Percentiles rank a stretch among this genome's conserved stretches.
These are phyloP conservation scores for Lysandra coridon DNA, from an alignment of 2,888 invertebrate genomes.

Conservation along the genomic window DNA sequence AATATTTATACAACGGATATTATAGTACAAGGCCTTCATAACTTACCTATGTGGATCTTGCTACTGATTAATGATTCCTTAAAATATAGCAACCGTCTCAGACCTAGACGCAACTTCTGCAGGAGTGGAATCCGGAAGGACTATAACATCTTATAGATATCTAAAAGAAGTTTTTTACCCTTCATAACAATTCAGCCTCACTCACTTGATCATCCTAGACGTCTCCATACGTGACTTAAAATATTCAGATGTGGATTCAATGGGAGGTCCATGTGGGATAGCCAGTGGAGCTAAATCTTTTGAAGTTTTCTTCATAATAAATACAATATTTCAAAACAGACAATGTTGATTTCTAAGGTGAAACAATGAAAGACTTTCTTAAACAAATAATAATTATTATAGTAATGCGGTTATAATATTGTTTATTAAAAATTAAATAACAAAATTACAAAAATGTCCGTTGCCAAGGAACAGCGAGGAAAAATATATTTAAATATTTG, in stretches of 20 bases:
- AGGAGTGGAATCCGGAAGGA: too few relatives aligned
- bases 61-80: neutral
- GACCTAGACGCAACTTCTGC: neutral
- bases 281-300: constrained; percentile 74
- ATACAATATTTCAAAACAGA: constrained; percentile 34
- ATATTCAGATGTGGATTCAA: constrained; percentile 76
- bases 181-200: constrained; percentile 31
- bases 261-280: constrained; percentile 73
- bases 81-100: neutral
- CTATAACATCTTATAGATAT: neutral
- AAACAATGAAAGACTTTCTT: neutral
- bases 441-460: neutral
- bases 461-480: constrained; percentile 15
- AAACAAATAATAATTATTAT: neutral
- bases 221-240: constrained; percentile 77
- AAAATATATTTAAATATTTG: neutral
- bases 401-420: neutral
- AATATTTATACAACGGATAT: too few relatives aligned
- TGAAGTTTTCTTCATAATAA: constrained; percentile 57
- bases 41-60: too few relatives aligned
- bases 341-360: neutral
- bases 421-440: neutral
- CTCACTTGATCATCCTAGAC: constrained; percentile 73
- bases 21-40: too few relatives aligned
- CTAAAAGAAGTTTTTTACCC: neutral